These are phyloP conservation scores for Labrus mixtus DNA, from an alignment of 2,113 vertebrate genomes.

Conservation along the genomic window DNA sequence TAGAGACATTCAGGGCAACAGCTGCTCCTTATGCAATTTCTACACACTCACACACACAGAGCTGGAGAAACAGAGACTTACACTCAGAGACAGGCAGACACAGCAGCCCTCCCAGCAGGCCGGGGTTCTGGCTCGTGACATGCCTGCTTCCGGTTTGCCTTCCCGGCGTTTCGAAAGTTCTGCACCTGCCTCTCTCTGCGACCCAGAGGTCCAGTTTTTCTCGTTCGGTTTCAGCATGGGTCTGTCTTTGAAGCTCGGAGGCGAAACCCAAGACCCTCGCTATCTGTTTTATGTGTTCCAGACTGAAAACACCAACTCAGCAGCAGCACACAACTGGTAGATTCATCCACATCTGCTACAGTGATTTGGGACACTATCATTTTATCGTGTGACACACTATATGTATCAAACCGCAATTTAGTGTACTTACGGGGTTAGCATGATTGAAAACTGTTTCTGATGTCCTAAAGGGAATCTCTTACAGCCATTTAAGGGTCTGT, in stretches of 20 bases:
- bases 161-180: conserved; percentile 31
- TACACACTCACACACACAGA: conserved; percentile 43
- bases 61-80: background rate
- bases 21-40: conserved; percentile 59
- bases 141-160: conserved; percentile 53
- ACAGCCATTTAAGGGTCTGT: conserved; percentile 46
- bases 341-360: conserved; percentile 74
- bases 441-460: conserved; percentile 74
- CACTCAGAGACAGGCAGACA: conserved; percentile 10
- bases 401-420: conserved; percentile 78
- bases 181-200: conserved; percentile 71
- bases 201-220: conserved; percentile 62
- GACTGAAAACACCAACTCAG: conserved; percentile 62
- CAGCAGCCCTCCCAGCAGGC: conserved; percentile 27
- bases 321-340: conserved; percentile 63
- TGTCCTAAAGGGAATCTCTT: conserved; percentile 63
- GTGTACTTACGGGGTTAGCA: conserved; percentile 69
- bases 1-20: conserved; percentile 51
- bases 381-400: conserved; percentile 78
- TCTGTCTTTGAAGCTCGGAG: conserved; percentile 66
- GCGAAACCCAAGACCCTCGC: conserved; percentile 60
- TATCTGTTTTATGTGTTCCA: conserved; percentile 78
- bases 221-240: conserved; percentile 48
- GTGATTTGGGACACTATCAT: conserved; percentile 69
- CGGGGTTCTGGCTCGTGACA: conserved; percentile 42